Evolutionary conservation across 2,888 invertebrate genomes (phyloP), one percentile per base, ranked within the genome.

Genomic region (Linnaemya vulpina): DNA sequence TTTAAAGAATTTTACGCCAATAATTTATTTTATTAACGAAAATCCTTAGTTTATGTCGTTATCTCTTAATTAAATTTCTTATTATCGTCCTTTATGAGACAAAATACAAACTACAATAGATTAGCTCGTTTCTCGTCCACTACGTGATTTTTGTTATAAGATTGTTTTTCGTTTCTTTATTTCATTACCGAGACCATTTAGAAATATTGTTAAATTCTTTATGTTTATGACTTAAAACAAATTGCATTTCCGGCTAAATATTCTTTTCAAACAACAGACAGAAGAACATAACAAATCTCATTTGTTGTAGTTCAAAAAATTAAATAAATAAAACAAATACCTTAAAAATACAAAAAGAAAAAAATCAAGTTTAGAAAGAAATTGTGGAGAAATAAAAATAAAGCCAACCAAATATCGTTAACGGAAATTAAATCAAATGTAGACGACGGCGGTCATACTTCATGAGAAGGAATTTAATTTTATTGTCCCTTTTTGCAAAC

Each of bases 221-320:
- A 51, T 68, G 13, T 67, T 62, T 70, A 68, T 65, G 51, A 35
- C 58, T 51, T 70, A 65, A 78, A 71, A 71, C 86, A 91, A 90
- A 90, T 90, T 90, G 90, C 90, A 90, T 90, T 90, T 91, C 88
- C 91, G 88, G 86, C 86, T 86, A 88, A 71, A 77, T 49, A 8
- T 38, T 65, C 55, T 43, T 53, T 55, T 46, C 62, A 49, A 11
- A 15, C 40, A 63, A 81, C 73, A 60, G 60, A 65, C 40, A 25
- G 51, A 17, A 17, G 74, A 17, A 65, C 38, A 71, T 17, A 40
- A 65, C 60, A 73, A 76, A 49, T 51, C 15, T 74, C 38, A 22
- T 58, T 63, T 71, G 40, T 55, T 58, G 35, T 75, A 13, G 43
- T 53, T 22, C 1, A 35, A 11, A 4, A 63, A 55, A 43, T 35